Evolutionary conservation across 2,113 vertebrate species (phyloP).

Genomic region (Colinus virginianus): DNA sequence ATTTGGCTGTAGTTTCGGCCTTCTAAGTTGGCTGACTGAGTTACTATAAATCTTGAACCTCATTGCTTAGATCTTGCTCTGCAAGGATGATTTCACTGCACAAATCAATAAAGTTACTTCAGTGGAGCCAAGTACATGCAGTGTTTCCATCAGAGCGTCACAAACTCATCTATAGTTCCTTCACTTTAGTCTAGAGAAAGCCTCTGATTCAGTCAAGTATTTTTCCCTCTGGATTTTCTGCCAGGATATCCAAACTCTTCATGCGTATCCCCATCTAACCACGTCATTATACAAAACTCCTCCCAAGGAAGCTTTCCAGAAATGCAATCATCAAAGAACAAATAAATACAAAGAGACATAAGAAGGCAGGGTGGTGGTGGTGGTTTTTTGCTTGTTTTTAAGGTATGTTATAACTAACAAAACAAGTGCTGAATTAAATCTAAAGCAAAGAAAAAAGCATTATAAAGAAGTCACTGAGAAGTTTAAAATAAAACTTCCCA

Average conservation of each 20-base stretch:
- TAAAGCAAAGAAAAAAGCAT: conserved; percentile 35
- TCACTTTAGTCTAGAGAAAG: background rate
- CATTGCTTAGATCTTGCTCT: conserved; percentile 34
- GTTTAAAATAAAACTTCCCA: background rate
- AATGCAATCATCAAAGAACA: background rate
- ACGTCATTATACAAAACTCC: background rate
- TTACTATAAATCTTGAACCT: conserved; percentile 44
- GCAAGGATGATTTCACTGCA: conserved; percentile 25
- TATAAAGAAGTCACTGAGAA: background rate
- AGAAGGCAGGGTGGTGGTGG: background rate
- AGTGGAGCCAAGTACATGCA: background rate
- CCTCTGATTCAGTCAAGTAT: background rate
- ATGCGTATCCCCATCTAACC: background rate
- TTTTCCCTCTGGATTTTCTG: background rate
- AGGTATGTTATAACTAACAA: background rate
- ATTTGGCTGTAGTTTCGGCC: conserved; percentile 28
- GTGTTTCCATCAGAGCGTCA: conserved; percentile 33
- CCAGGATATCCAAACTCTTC: background rate
- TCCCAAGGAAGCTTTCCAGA: background rate
- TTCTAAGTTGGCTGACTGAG: background rate
- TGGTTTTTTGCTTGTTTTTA: background rate
- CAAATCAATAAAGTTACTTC: conserved; percentile 54
- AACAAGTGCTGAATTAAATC: background rate
- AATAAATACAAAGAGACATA: background rate
- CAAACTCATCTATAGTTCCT: background rate